Base-by-base conservation (phyloP, 1,140 invertebrate species). In the Dinoponera quadriceps region DNA sequence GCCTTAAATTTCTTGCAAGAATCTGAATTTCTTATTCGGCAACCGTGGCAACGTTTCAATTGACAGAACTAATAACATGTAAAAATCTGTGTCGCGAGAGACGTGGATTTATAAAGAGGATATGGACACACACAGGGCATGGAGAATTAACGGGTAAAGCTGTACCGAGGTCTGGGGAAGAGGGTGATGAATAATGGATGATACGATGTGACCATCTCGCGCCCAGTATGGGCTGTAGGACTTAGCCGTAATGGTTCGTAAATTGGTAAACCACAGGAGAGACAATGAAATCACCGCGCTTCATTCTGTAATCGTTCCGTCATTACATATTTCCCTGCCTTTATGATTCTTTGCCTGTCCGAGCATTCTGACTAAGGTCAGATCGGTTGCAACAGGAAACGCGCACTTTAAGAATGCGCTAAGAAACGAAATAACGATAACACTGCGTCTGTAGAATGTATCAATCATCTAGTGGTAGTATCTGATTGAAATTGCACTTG, bases 151-250 rank as follows among this genome's bases (percentile, higher is more conserved):
- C 75, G 57, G 44, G 59, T 63, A 83, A 87, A 86, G 86, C 82
- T 87, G 69, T 87, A 87, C 86, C 25, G 78, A 85, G 77, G 72
- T 69, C 62, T 48, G 44, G 77, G 65, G 89, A 91, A 93, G 86
- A 92, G 83, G 88, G 88, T 91, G 90, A 93, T 93, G 92, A 93
- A 94, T 94, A 93, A 94, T 94, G 91, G 90, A 94, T 93, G 88
- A 87, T 87, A 92, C 90, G 92, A 90, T 87, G 84, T 88, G 85
- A 88, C 88, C 81, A 91, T 92, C 88, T 89, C 86, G 73, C 74
- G 86, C 74, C 85, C 71, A 82, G 75, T 88, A 90, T 91, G 87
- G 88, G 84, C 89, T 90, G 90, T 92, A 92, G 90, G 90, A 80
- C 89, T 91, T 90, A 85, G 85, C 85, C 85, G 86, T 92, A 92